phyloP scores from a whole-genome alignment of 1,140 invertebrate species.

The Gryon sp. region DNA sequence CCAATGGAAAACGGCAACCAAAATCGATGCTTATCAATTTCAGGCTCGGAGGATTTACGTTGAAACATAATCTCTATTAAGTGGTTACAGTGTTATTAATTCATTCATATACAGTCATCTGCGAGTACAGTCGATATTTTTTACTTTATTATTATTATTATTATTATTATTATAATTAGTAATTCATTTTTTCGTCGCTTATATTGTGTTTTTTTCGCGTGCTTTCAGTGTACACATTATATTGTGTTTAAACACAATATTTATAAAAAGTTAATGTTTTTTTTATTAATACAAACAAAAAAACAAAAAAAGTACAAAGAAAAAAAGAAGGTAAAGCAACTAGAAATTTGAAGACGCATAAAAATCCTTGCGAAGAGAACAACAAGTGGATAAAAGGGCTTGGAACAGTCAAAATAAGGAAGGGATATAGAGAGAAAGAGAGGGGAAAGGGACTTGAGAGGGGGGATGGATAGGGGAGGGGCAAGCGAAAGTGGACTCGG shows the following conservation, averaged over 20 bases:
- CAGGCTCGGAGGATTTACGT: conserved; percentile 70
- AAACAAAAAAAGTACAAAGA: too few relatives aligned
- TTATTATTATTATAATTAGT: too few relatives aligned
- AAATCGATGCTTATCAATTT: conserved; percentile 19
- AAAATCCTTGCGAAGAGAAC: conserved; percentile 74
- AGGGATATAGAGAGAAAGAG: neutral
- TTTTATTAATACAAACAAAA: conserved; percentile 14
- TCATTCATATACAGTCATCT: conserved; percentile 49
- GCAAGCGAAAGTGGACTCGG: neutral
- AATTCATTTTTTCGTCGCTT: conserved; percentile 37
- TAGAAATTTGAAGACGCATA: conserved; percentile 67
- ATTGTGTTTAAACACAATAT: conserved; percentile 36
- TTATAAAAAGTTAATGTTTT: conserved; percentile 12
- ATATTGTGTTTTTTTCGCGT: conserved; percentile 57
- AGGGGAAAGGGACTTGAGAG: conserved; percentile 15
- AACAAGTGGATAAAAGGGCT: conserved; percentile 70
- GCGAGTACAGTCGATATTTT: conserved; percentile 47
- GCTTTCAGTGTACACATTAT: conserved; percentile 32
- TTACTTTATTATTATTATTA: conserved; percentile 21
- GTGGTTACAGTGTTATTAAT: conserved; percentile 34
- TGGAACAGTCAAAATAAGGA: conserved; percentile 36
- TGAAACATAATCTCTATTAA: conserved; percentile 58
- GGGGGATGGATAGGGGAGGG: neutral
- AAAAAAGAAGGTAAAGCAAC: too few relatives aligned
- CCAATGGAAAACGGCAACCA: conserved; percentile 1